Evolutionary conservation across 2,797 vertebrate species (phyloP).

Genomic region (Urocyon cinereoargenteus): DNA sequence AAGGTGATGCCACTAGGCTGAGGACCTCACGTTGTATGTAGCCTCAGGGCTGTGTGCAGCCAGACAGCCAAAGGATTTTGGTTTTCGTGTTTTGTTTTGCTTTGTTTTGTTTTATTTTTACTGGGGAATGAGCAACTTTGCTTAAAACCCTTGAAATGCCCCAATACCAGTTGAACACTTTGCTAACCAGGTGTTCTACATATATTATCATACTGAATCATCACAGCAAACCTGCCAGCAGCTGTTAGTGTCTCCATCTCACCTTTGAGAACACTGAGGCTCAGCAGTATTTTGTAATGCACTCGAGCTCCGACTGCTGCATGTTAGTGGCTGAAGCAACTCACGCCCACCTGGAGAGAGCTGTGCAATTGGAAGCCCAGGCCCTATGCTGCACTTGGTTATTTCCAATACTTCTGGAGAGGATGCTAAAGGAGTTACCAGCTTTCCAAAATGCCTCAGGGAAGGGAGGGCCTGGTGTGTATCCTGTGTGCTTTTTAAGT

Average conservation of each 20-base stretch:
- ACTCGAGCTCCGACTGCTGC: accelerated
- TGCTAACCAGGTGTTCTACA: not conserved
- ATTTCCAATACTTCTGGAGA: not conserved
- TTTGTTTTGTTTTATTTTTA: not conserved
- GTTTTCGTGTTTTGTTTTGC: too few relatives aligned
- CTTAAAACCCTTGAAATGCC: conserved; percentile 19
- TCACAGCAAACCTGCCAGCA: not conserved
- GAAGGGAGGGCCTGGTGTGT: too few relatives aligned
- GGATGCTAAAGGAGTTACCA: not conserved
- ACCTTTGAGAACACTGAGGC: not conserved
- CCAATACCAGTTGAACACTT: not conserved
- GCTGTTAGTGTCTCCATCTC: not conserved
- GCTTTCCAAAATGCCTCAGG: not conserved
- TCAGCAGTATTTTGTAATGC: not conserved
- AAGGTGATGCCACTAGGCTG: not conserved
- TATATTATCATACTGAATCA: not conserved
- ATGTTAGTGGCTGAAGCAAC: not conserved
- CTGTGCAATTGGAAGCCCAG: not conserved
- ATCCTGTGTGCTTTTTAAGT: not conserved
- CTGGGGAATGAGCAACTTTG: not conserved
- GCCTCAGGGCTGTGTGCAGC: not conserved
- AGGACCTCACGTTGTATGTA: not conserved
- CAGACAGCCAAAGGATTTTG: not conserved
- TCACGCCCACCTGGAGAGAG: not conserved
- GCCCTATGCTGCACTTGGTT: not conserved